Conservation (phyloP, 1,140 invertebrate species). For the Agrypnia vestita region DNA sequence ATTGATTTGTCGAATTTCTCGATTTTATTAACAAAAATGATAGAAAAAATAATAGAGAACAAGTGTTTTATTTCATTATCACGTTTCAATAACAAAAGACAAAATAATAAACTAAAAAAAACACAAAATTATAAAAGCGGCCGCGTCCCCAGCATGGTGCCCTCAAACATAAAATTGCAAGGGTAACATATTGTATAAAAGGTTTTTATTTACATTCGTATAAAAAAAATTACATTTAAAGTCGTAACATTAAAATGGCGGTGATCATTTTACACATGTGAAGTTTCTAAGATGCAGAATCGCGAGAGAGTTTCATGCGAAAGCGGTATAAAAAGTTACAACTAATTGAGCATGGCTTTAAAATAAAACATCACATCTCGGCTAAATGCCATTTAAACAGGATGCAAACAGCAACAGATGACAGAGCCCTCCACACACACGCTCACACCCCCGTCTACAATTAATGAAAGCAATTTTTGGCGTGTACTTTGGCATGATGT, state of each 20-base stretch:
- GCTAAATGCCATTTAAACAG: slow-evolving; percentile 22
- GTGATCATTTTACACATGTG: slow-evolving; percentile 21
- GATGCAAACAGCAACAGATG: background rate
- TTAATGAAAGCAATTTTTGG: background rate
- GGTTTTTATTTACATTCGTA: slow-evolving; percentile 34
- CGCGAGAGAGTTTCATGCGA: background rate
- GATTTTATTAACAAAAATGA: slow-evolving; percentile 46
- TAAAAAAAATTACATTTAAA: slow-evolving; percentile 40
- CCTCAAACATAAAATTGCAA: background rate
- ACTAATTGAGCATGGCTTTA: slow-evolving; percentile 43
- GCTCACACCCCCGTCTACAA: background rate
- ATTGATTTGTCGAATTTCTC: slow-evolving; percentile 9
- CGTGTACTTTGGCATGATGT: background rate
- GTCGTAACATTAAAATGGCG: slow-evolving; percentile 5
- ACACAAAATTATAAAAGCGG: slow-evolving; percentile 8
- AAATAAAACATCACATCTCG: background rate
- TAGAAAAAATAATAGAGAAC: slow-evolving; percentile 48
- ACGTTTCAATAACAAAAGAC: slow-evolving; percentile 30
- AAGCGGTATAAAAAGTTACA: slow-evolving; percentile 43
- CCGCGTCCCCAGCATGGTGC: background rate
- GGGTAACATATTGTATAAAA: slow-evolving; percentile 5
- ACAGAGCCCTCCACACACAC: background rate
- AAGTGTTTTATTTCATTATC: slow-evolving; percentile 46
- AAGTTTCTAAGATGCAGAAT: slow-evolving; percentile 19
- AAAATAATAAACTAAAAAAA: slow-evolving; percentile 28